Percentiles rank a stretch among this genome's conserved stretches.
These are phyloP conservation scores for Notolepis coatsorum DNA, from an alignment of 2,797 vertebrate species.

Conservation along the genomic window DNA sequence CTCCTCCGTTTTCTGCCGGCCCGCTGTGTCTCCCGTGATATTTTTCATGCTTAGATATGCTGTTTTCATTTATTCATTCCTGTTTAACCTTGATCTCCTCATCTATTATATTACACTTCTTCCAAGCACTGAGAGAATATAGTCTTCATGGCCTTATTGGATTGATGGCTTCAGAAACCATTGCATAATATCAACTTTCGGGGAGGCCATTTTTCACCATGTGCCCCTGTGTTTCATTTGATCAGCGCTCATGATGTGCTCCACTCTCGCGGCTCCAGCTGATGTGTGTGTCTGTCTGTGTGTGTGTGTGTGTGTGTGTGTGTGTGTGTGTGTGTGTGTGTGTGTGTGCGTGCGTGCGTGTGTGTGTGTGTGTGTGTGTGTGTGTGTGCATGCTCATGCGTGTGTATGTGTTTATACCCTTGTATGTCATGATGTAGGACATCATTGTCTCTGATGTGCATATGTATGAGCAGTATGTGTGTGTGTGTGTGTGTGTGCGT, in stretches of 20 bases:
- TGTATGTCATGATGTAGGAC: conserved; percentile 66
- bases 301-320: background rate
- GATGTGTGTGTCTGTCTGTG: background rate
- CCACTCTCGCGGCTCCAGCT: conserved; percentile 49
- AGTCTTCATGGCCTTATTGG: conserved; percentile 70
- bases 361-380: background rate
- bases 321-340: conserved; percentile 4
- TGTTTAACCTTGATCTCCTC: conserved; percentile 83
- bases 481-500: conserved; percentile 6
- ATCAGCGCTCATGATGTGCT: conserved; percentile 65
- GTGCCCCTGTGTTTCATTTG: conserved; percentile 70
- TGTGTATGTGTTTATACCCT: conserved; percentile 68
- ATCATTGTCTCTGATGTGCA: conserved; percentile 53
- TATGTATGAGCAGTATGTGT: conserved; percentile 22
- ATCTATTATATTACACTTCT: conserved; percentile 78
- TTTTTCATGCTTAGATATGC: conserved; percentile 82
- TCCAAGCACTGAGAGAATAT: conserved; percentile 67
- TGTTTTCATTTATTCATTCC: conserved; percentile 80
- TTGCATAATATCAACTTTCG: conserved; percentile 82
- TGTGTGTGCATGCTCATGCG: conserved; percentile 22
- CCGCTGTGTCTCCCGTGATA: conserved; percentile 71
- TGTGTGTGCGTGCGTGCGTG: conserved; percentile 21
- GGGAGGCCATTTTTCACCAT: conserved; percentile 76
- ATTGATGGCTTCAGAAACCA: conserved; percentile 80
- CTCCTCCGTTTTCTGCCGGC: conserved; percentile 77